These are phyloP conservation scores for Globicephala melas DNA, from an alignment of 2,113 vertebrate genomes.

Conservation along the genomic window DNA sequence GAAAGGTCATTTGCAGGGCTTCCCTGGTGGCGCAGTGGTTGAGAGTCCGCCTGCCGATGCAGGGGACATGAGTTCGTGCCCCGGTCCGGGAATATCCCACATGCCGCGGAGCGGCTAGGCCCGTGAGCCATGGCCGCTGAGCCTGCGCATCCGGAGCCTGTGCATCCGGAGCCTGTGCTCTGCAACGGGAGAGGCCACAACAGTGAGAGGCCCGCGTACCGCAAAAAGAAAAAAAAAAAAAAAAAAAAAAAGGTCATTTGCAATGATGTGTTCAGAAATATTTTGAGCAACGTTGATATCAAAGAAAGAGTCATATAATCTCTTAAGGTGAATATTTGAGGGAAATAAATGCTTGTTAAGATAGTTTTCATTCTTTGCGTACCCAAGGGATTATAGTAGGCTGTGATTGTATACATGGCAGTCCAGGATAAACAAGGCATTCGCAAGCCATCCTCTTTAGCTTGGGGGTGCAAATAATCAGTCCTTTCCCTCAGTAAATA, in stretches of 20 bases:
- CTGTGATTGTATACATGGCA: not conserved
- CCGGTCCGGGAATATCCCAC: no score
- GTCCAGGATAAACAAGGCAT: not conserved
- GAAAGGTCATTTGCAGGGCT: not conserved
- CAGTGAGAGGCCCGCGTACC: no score
- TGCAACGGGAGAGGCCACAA: no score
- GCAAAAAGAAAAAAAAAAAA: no score
- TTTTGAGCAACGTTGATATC: not conserved
- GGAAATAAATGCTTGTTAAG: not conserved
- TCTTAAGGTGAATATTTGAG: not conserved
- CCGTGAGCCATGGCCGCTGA: no score
- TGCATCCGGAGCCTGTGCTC: no score
- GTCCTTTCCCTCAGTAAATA: not conserved
- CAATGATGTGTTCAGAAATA: not conserved
- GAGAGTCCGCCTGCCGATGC: no score
- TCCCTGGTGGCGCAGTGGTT: no score
- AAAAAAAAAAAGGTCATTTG: not conserved
- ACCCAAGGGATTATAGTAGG: not conserved
- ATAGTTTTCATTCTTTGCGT: not conserved
- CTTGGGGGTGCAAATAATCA: not conserved
- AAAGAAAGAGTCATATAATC: not conserved
- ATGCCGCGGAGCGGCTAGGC: no score
- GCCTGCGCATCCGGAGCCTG: no score
- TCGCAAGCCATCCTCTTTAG: not conserved
- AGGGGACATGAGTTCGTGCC: no score